Conservation (phyloP, 30 jellyfish, hydroid and myxozoan genomes). For the Mastigias papua region DNA sequence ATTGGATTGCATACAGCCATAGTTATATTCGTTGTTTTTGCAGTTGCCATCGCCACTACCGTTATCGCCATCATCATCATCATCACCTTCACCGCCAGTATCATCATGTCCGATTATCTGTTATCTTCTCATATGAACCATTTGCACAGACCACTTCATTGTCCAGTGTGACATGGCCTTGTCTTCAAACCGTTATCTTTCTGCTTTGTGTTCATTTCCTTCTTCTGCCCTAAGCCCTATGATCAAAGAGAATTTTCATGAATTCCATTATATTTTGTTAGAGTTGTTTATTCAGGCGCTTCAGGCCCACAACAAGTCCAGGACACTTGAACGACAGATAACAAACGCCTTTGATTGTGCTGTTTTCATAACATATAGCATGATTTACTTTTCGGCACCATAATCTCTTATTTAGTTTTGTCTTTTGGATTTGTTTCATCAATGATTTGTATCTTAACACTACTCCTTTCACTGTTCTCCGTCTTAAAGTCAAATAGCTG, state of each 20-base stretch:
- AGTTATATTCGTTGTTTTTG: not conserved
- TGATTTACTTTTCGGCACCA: conserved; percentile 3
- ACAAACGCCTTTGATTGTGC: conserved; percentile 3
- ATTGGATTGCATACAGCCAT: not conserved
- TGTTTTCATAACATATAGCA: not conserved
- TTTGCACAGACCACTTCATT: no score
- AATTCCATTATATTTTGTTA: not conserved
- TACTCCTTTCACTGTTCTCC: not conserved
- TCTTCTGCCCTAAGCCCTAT: not conserved
- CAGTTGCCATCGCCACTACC: not conserved
- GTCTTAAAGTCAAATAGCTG: not conserved
- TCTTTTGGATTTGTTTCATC: not conserved
- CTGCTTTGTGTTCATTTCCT: not conserved
- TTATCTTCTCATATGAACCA: no score
- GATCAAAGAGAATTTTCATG: not conserved
- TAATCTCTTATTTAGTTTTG: not conserved
- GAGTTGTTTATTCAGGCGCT: not conserved
- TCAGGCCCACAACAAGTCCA: not conserved
- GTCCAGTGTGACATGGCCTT: not conserved
- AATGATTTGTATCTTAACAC: not conserved
- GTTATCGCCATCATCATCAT: not conserved
- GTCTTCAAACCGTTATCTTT: not conserved
- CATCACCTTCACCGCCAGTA: not conserved
- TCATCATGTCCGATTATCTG: not conserved
- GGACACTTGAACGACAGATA: not conserved